Percentiles rank a stretch among this genome's conserved stretches.
Conservation (phyloP, 2,113 vertebrate genomes). For the Anser brachyrhynchus region DNA sequence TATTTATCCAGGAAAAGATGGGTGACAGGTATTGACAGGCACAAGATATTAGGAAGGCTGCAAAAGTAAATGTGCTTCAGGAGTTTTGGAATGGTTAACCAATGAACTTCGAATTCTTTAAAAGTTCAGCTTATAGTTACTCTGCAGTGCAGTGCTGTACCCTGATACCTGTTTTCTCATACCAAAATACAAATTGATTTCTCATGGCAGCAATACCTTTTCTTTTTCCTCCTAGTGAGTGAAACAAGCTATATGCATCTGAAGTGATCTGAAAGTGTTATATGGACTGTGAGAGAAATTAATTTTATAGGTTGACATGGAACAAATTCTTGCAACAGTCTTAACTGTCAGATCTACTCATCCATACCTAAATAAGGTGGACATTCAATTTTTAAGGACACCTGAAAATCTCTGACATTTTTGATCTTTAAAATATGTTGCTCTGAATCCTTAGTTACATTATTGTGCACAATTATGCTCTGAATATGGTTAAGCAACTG, state of each 20-base stretch:
- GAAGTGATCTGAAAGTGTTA: background rate
- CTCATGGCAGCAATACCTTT: background rate
- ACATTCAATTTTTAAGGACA: background rate
- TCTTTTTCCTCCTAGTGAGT: background rate
- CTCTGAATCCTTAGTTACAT: background rate
- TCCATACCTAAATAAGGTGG: background rate
- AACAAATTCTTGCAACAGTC: background rate
- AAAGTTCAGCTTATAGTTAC: background rate
- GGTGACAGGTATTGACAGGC: constrained; percentile 31
- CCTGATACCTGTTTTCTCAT: background rate
- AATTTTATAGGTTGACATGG: background rate
- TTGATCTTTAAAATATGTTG: background rate
- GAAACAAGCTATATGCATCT: background rate
- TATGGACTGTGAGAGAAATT: background rate
- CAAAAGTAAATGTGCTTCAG: constrained; percentile 23
- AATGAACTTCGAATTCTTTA: background rate
- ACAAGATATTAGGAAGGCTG: background rate
- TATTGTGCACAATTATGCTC: fast-evolving
- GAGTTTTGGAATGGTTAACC: background rate
- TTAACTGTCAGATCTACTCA: background rate
- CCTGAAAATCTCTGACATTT: background rate
- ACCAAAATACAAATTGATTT: background rate
- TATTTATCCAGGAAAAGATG: constrained; percentile 2
- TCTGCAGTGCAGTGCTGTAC: background rate
- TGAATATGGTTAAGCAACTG: background rate